phyloP scores from a whole-genome alignment of 2,888 invertebrate species.

The Megastigmus dorsalis region DNA sequence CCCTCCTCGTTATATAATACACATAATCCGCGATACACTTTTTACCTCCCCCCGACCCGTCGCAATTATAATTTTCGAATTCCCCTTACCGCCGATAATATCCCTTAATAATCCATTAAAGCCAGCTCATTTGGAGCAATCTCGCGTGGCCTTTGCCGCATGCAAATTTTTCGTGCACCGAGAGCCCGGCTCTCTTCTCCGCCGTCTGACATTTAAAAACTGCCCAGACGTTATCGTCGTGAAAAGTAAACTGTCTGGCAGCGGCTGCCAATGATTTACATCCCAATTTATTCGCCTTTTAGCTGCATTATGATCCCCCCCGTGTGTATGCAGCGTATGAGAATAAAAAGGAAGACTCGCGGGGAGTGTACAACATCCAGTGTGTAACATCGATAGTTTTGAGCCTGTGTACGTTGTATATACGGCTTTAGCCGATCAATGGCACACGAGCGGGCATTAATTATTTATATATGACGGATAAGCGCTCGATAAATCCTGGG shows the following conservation, averaged over 20 bases:
- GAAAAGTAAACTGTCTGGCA: constrained; percentile 16
- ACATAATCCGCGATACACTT: too few species aligned
- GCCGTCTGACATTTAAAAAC: background rate
- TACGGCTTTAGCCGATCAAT: too few species aligned
- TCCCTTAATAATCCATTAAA: constrained; percentile 42
- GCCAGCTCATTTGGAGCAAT: background rate
- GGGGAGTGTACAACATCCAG: background rate
- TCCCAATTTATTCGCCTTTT: constrained; percentile 51
- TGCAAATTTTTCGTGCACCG: constrained; percentile 35
- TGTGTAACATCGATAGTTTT: constrained; percentile 2
- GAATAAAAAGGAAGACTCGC: constrained; percentile 13
- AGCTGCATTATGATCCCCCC: too few species aligned
- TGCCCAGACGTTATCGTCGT: background rate
- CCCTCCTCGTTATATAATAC: too few species aligned
- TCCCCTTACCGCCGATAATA: constrained; percentile 2
- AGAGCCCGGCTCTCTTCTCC: background rate
- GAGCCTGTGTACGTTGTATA: constrained; percentile 9
- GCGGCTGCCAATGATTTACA: constrained; percentile 44
- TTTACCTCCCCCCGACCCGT: too few species aligned
- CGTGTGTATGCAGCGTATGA: background rate
- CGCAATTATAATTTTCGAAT: background rate
- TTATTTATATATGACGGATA: constrained; percentile 49
- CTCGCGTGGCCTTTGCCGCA: too few species aligned
- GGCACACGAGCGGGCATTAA: constrained; percentile 28
- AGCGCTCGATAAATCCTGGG: constrained; percentile 46